Base-by-base conservation (phyloP, 1,140 invertebrate genomes). In the Neotoxoptera formosana region DNA sequence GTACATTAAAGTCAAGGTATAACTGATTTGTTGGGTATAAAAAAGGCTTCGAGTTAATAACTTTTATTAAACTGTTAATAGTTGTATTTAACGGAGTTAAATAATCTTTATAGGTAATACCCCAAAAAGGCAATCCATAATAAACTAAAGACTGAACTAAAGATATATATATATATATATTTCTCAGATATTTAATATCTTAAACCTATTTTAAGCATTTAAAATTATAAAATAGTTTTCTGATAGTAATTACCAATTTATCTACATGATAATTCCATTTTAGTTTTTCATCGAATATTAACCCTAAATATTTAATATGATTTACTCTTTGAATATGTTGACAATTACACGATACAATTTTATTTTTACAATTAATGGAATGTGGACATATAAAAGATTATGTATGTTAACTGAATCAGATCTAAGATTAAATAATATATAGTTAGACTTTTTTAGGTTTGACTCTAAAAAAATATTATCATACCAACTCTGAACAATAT, bases 41-140 rank as follows among this genome's bases (percentile, higher is more conserved):
- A 25, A 84, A 84, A 21, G 41, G 83, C 83, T 84, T 84, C 25
- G 83, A 84, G 83, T 25, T 84, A 45, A 84, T 84, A 84, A 84
- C 23, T 84, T 84, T 84, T 45, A 84, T 45, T 84, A 84, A 84
- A 84, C 36, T 45, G 9, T 84, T 84, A 45, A 84, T 84, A 45
- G 83, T 84, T 84, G 23, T 84, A 84, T 25, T 45, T 84, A 84
- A 84, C 11, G 3, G 23, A 84, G 83, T 84, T 21, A 84, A 84
- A 84, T 45, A 84, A 45, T 17, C 20, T 21, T 84, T 84, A 41
- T 84, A 84, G 8, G 41, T 84, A 84, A 6, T 30, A 76, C 30
- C 60, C 60, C 60, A 76, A 76, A 76, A 76, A 11, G 30, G 30
- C 8, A 76, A 76, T 76, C 60, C 60, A 76, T n/a, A 76, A n/a